Evolutionary conservation across 1,140 invertebrate genomes (phyloP), one percentile per base, ranked within the genome.

Genomic region (Antheraea mylitta): DNA sequence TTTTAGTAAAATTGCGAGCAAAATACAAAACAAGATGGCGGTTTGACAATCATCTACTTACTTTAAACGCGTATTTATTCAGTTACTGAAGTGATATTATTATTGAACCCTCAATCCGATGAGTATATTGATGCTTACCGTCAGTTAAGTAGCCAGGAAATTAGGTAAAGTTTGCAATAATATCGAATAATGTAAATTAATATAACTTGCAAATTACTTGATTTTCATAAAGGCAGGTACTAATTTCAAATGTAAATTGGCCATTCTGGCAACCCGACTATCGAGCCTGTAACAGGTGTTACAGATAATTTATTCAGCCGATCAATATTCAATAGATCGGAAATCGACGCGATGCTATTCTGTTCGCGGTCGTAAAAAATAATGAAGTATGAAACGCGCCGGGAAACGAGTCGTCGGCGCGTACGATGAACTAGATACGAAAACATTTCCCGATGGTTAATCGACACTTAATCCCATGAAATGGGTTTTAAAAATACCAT

Each of bases 191-290:
- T 53, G 45, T 16, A 16, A 53, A 53, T 53, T 53, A 53, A 53
- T 53, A n/a, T 16, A 16, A 53, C 45, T 53, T 53, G 45, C 45
- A 53, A 53, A 53, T 53, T 13, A 53, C 45, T 53, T n/a, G 45
- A 53, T 6, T 42, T 53, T 53, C 45, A 53, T 53, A 53, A 13
- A 53, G 45, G 11, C 5, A 16, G 5, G 5, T 53, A 53, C 74
- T 84, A 80, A 84, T 84, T 85, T 78, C 75, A 70, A 82, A 89
- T 89, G 85, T 85, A 86, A 87, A 87, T 87, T 82, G 78, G 58
- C 83, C 86, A 86, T 89, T 85, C 83, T 79, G 74, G 65, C 58
- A 69, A 79, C 78, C 79, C 75, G 76, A 82, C 79, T 77, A 83
- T 83, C 82, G 4, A 10, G 5, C 73, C 77, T 78, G 78, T 81